Conservation (phyloP, 2,797 vertebrate species). For the Mormyrops attenuatus region DNA sequence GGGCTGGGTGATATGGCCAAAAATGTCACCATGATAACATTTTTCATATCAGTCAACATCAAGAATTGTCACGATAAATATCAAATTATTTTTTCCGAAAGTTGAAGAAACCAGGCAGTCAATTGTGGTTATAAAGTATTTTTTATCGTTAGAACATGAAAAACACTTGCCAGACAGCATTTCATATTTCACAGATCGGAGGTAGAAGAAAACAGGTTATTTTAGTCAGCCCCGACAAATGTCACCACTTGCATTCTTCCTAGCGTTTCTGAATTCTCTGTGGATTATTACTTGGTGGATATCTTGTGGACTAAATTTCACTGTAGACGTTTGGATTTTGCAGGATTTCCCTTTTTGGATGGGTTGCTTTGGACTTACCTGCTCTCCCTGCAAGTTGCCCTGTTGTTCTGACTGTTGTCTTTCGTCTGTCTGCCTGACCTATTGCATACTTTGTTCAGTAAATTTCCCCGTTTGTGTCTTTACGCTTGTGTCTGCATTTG, state of each 20-base stretch:
- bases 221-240: not conserved
- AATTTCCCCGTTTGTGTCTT: not conserved
- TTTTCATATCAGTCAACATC: not conserved
- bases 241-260: not conserved
- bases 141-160: not conserved
- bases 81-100: not conserved
- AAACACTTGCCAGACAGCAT: not conserved
- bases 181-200: not conserved
- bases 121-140: not conserved
- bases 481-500: not conserved
- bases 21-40: not conserved
- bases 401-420: not conserved
- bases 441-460: not conserved
- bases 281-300: not conserved
- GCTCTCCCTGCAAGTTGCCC: not conserved
- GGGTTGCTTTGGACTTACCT: not conserved
- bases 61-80: not conserved
- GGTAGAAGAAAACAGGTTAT: not conserved
- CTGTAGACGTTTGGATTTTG: not conserved
- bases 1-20: not conserved
- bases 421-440: not conserved
- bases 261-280: not conserved
- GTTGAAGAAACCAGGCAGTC: not conserved
- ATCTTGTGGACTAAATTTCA: not conserved
- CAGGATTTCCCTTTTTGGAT: not conserved